Evolutionary conservation across 2,888 invertebrate genomes (phyloP).

Genomic region (Drosophila glabriapex): DNA sequence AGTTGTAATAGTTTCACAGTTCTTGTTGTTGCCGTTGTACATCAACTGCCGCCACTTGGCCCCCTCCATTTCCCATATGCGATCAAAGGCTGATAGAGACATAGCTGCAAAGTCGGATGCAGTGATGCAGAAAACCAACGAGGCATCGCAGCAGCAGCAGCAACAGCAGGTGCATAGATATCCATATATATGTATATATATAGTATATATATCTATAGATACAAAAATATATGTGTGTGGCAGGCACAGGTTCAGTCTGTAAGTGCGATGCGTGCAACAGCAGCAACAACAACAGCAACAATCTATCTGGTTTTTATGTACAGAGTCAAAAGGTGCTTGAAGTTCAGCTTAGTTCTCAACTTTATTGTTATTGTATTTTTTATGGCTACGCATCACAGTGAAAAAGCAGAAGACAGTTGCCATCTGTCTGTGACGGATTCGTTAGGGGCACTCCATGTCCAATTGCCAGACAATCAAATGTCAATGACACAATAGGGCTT

Average conservation of each 20-base stretch:
- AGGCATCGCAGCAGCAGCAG: conserved; percentile 46
- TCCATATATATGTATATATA: not conserved
- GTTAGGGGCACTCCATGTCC: conserved; percentile 34
- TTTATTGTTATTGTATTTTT: conserved; percentile 6
- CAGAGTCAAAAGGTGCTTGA: conserved; percentile 34
- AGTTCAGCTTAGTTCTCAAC: conserved; percentile 29
- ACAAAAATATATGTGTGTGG: conserved; percentile 1
- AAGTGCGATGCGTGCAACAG: conserved; percentile 43
- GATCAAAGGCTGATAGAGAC: conserved; percentile 74
- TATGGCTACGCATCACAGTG: conserved; percentile 13
- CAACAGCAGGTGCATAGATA: conserved; percentile 44
- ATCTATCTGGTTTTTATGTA: conserved; percentile 63
- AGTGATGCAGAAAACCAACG: conserved; percentile 71
- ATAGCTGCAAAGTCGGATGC: conserved; percentile 65
- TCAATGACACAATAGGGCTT: conserved; percentile 40
- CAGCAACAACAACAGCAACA: conserved; percentile 21
- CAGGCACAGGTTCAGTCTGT: conserved; percentile 29
- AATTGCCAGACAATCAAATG: conserved; percentile 33
- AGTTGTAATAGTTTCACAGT: conserved; percentile 43
- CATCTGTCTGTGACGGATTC: conserved; percentile 35
- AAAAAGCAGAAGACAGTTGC: conserved; percentile 11
- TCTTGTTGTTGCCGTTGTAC: conserved; percentile 49
- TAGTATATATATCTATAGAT: conserved; percentile 1
- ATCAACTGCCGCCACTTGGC: conserved; percentile 45
- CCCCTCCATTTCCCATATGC: conserved; percentile 26